phyloP scores from a whole-genome alignment of 2,888 invertebrate species.

The Rapana venosa region DNA sequence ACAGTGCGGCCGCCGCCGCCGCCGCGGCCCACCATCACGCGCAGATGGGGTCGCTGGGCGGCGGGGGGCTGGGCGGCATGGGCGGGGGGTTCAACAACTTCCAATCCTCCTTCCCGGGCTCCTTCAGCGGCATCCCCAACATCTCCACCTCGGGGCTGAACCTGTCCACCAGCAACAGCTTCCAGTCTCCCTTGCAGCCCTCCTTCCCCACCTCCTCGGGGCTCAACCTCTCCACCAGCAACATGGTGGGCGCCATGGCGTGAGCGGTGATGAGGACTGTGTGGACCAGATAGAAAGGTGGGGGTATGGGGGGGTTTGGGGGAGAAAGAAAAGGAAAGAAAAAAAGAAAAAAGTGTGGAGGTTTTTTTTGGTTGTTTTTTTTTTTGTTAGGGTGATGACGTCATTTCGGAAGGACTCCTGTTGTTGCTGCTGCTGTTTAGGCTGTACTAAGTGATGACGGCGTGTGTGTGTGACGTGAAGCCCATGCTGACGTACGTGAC shows the following conservation, averaged over 20 bases:
- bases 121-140: slow-evolving; percentile 69
- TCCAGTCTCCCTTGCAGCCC: slow-evolving; percentile 66
- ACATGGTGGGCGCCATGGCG: slow-evolving; percentile 77
- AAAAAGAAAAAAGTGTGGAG: no score
- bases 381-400: no score
- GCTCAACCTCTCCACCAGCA: slow-evolving; percentile 76
- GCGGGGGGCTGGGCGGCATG: slow-evolving; percentile 20
- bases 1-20: not conserved
- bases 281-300: no score
- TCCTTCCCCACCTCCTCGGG: slow-evolving; percentile 71
- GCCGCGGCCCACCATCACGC: not conserved
- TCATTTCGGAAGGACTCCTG: no score
- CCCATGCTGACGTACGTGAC: no score
- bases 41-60: slow-evolving; percentile 33
- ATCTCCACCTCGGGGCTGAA: slow-evolving; percentile 79
- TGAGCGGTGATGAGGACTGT: slow-evolving; percentile 18
- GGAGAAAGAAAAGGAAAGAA: no score
- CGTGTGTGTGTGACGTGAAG: no score
- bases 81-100: slow-evolving; percentile 43
- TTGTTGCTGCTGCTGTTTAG: no score
- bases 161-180: slow-evolving; percentile 69
- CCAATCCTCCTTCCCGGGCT: slow-evolving; percentile 68
- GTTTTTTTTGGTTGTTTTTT: no score
- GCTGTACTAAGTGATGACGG: no score
- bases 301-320: no score